Evolutionary conservation across 2,888 invertebrate genomes (phyloP), one percentile per base, ranked within the genome.

Genomic region (Galerucella pusilla): DNA sequence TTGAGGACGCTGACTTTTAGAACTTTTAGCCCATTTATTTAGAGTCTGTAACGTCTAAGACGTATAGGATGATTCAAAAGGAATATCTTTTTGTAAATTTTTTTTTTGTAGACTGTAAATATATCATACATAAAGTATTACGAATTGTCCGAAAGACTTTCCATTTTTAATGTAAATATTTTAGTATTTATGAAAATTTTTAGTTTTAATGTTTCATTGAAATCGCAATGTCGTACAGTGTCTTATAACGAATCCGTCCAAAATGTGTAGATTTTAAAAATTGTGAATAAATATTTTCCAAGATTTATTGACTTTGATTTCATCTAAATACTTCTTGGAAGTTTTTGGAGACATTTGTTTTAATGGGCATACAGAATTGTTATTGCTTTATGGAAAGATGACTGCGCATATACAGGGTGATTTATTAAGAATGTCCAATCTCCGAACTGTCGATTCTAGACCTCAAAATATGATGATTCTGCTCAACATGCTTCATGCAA

Each of bases 181-280:
- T 35, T 28, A 35, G 45, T 67, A 67, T 70, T 71, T 71, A 64
- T 64, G 42, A 57, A 42, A 25, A 42, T 68, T 45, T 14, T 60
- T 73, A 61, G 35, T 61, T 66, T 28, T 16, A 2, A 66, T 46
- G 9, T 71, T 35, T 49, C n/a, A 59, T n/a, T 42, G 64, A 49
- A 57, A 45, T 63, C 54, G 71, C 71, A 74, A 76, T 76, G 75
- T 35, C 66, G 75, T 69, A 67, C 59, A 68, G 28, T 74, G 75
- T 74, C 70, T 72, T 78, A 76, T 78, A 83, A 84, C 81, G 81
- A 82, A 82, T 85, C 85, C 85, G 85, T 85, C 85, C 83, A 80
- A 79, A 75, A 57, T 71, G 71, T 71, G 57, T 79, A 68, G 80
- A 68, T 74, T 72, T 71, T 70, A 74, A 73, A 61, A 57, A 72